Percentiles rank a stretch among this genome's conserved stretches.
These are phyloP conservation scores for Brachylomia viminalis DNA, from an alignment of 2,888 invertebrate species.

Conservation along the genomic window DNA sequence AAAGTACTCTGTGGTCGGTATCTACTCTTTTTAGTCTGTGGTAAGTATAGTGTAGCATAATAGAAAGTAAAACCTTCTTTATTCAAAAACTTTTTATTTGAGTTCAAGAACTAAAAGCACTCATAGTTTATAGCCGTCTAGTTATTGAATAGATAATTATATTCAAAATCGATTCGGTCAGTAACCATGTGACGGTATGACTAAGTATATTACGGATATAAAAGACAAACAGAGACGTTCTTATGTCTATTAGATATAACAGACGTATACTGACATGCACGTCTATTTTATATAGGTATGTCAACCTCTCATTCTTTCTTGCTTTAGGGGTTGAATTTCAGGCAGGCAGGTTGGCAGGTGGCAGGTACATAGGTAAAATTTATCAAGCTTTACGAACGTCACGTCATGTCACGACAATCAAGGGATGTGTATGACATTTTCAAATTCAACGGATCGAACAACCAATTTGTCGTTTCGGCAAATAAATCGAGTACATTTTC, in stretches of 20 bases:
- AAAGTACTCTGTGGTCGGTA: too few relatives aligned
- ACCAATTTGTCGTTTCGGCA: background rate
- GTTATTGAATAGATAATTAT: slow-evolving; percentile 32
- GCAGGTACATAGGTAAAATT: background rate
- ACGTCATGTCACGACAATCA: slow-evolving; percentile 5
- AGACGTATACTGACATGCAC: background rate
- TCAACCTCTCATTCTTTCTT: background rate
- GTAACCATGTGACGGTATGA: background rate
- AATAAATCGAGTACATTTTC: slow-evolving; percentile 7
- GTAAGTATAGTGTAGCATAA: background rate
- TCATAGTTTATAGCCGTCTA: slow-evolving; percentile 10
- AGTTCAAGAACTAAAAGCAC: slow-evolving; percentile 21
- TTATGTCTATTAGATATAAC: slow-evolving; percentile 11
- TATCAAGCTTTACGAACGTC: background rate
- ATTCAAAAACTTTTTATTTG: slow-evolving; percentile 13
- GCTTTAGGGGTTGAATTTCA: background rate
- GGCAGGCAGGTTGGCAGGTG: too few relatives aligned
- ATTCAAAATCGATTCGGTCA: slow-evolving; percentile 31
- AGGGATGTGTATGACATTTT: slow-evolving; percentile 4
- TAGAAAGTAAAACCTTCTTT: slow-evolving; percentile 14
- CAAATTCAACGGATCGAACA: background rate
- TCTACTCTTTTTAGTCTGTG: background rate
- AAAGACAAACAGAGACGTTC: background rate
- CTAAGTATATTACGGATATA: background rate
- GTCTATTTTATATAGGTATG: slow-evolving; percentile 15